Base-by-base conservation (phyloP, 2,113 vertebrate species). In the Ascaphus truei region DNA sequence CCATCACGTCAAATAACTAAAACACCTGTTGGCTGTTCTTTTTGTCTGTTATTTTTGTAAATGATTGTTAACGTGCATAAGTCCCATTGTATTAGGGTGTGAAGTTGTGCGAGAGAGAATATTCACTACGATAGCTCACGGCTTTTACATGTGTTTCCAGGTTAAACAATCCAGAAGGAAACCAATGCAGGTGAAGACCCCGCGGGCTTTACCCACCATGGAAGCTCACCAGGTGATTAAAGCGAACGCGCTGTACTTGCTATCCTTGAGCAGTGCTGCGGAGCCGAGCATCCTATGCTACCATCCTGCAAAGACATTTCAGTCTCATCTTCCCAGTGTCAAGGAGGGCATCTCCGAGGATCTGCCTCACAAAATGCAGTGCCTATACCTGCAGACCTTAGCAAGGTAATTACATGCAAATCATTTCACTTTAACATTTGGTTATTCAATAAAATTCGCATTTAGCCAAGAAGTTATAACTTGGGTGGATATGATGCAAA, bases 181-280 rank as follows among this genome's bases (percentile, higher is more conserved):
- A 75, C 95, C 96, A 55, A 84, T 96, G 71, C 97, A 99, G 81
- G 92, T 98, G 72, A 98, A 98, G 87, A 98, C 95, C 0, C 94
- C 96, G 3, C 91, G 96, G 68, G 92, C 95, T 23, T 90, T 99
- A 76, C 97, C 97, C 34, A 98, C 95, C 5, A 96, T 98, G 96
- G 97, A 98, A 86, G 96, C 97, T 58, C 97, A 99, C 79, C 97
- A 99, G 86, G 97, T 99, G 79, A 99, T 99, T 62, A 95, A 95
- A 78, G 95, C 96, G 12, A 98, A 98, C 2, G 95, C 96, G 3
- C 80, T 99, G 57, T 99, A 97, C 84, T 90, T 99, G 60, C 87
- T 99, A 58, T 98, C 97, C 0, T 86, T 99, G 76, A 98, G 96
- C 83, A 99, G 97, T 22, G 96, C 97, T 1, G 97, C 97, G 0